phyloP scores from a whole-genome alignment of 2,797 vertebrate genomes.

The Rhynchonycteris naso region DNA sequence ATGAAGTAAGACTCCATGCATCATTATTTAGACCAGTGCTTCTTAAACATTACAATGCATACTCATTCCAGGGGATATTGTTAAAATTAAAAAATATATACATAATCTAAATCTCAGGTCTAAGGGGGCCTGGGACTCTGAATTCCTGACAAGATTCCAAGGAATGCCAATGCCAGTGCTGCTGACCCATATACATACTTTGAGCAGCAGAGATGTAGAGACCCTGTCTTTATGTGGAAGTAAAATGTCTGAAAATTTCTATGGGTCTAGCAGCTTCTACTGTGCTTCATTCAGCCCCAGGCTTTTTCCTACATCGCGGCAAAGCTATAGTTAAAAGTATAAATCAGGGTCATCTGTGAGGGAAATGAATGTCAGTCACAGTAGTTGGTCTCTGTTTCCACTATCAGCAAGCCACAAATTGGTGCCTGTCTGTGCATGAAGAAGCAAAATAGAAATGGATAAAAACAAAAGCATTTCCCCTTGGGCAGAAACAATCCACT shows the following conservation, averaged over 20 bases:
- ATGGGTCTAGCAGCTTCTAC: neutral
- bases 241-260: neutral
- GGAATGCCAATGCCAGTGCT: too few species aligned
- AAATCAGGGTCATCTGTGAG: slow-evolving; percentile 39
- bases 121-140: neutral
- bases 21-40: neutral
- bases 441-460: slow-evolving; percentile 64
- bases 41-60: neutral
- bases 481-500: slow-evolving; percentile 33
- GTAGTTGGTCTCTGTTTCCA: slow-evolving; percentile 42
- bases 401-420: slow-evolving; percentile 54
- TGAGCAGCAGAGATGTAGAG: neutral
- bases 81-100: neutral
- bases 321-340: slow-evolving; percentile 39
- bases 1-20: neutral
- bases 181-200: neutral
- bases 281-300: neutral
- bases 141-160: neutral
- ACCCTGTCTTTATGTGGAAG: neutral
- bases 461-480: slow-evolving; percentile 63
- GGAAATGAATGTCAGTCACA: slow-evolving; percentile 53
- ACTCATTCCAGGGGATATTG: neutral
- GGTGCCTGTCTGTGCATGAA: slow-evolving; percentile 57
- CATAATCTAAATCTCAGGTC: neutral
- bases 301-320: neutral